Base-by-base conservation (phyloP, 1,140 invertebrate genomes). In the Drosophila micromelanica region DNA sequence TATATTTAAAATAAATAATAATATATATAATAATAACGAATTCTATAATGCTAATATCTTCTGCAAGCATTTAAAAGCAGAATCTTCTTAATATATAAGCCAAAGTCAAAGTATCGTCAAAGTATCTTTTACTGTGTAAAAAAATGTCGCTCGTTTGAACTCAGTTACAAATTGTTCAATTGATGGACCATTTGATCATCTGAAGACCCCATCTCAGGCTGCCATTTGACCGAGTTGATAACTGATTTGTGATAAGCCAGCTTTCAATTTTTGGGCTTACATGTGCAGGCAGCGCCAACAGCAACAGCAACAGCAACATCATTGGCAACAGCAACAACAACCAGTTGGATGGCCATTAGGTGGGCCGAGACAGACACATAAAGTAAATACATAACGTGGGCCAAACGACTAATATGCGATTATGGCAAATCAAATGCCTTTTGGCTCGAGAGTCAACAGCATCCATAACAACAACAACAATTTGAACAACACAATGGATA, bases 341-440 rank as follows among this genome's bases (percentile, higher is more conserved):
- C 1, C 32, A 65, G 12, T 59, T 20, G 15, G 45, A 20, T 56
- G 27, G 56, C 42, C 55, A 57, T 60, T 48, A 37, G 43, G 42
- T 46, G 42, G 30, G 32, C 54, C 70, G 46, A 48, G 43, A 72
- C 69, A 77, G 62, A 75, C 80, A 86, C 71, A 86, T 86, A 78
- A 85, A 86, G 67, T 76, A 81, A 85, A 78, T 80, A 87, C 78
- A 76, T 65, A 78, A 78, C 80, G 63, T 72, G 75, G 82, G 71
- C 67, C 72, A 89, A 87, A 82, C 76, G 84, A 79, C 84, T 87
- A 79, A 87, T 87, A 87, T 74, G 76, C 84, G 84, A 87, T 87
- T 87, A 89, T 89, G 76, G 82, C 72, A 87, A 87, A 87, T 84
- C 84, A 89, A 87, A 84, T 82, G 76, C 71, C 69, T 65, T 71